Conservation (phyloP, 2,113 vertebrate species). For the Chelonoidis abingdonii region DNA sequence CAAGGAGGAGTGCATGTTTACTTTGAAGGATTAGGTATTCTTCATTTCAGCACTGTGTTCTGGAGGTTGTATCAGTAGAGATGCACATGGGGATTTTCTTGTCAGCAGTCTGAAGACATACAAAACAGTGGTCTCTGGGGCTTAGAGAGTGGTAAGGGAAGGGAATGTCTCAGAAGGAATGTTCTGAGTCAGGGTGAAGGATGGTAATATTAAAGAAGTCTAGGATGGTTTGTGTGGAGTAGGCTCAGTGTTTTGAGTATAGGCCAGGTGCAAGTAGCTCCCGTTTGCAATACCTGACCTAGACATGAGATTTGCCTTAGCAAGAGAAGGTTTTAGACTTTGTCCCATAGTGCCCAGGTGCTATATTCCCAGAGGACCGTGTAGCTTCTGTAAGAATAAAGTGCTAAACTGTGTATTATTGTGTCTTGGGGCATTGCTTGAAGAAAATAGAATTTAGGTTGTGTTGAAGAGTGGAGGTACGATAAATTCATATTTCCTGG, state of each 20-base stretch:
- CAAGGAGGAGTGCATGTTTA: background rate
- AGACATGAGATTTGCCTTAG: background rate
- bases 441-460: background rate
- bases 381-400: background rate
- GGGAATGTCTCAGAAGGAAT: background rate
- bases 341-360: background rate
- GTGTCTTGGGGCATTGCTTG: background rate
- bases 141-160: background rate
- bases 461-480: fast-evolving
- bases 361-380: background rate
- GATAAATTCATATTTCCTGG: background rate
- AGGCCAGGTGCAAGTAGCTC: background rate
- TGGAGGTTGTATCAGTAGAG: background rate
- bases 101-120: background rate
- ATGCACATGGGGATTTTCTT: background rate
- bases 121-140: background rate
- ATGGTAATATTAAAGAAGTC: background rate
- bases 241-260: background rate
- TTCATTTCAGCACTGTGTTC: background rate
- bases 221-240: background rate
- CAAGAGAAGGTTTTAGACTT: background rate
- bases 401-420: background rate
- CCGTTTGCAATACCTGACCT: too few species aligned
- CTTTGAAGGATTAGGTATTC: background rate
- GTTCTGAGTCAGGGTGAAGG: background rate